Base-by-base conservation (phyloP, 2,888 invertebrate genomes). In the Melanchra persicariae region DNA sequence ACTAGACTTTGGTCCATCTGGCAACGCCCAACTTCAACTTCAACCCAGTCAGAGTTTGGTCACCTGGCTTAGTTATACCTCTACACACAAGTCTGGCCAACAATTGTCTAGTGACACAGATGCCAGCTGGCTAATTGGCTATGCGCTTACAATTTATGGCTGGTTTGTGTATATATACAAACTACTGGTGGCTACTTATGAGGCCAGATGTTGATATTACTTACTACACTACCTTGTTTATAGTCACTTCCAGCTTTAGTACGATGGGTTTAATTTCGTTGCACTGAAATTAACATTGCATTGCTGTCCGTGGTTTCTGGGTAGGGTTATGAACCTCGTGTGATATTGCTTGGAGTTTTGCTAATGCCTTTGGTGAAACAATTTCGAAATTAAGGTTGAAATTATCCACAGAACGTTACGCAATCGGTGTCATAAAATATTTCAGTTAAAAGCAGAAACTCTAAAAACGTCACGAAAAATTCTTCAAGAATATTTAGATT, bases 51-150 rank as follows among this genome's bases (percentile, higher is more conserved):
- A 37, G 43, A 72, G 65, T 74, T 76, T 73, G 70, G 69, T 70
- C 69, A 79, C 65, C 79, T 75, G 69, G 37, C 47, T 52, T 30
- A 54, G 47, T 49, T 57, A 34, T 45, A 69, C 47, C 26, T 40
- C 47, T 49, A 77, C 45, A 67, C 58, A 68, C 58, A 68, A 77
- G 70, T 69, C 30, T 40, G 63, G 49, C 64, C 58, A 74, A 58
- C 77, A 72, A 83, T 79, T 73, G 79, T 81, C 75, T 62, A 71
- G 68, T 81, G 74, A 83, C 79, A 74, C 72, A 78, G 70, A 79
- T 83, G 78, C 79, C 84, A 83, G 84, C 81, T 79, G 71, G 83
- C 84, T 85, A 85, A 85, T 83, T 81, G 84, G 77, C 71, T 75
- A 85, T 83, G 75, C 75, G 68, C 62, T 71, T 66, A 74, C 70